A percentile compares a stretch with the other conserved stretches of the same genome.
phyloP scores from a whole-genome alignment of 2,888 invertebrate species.

The Agrotis exclamationis region DNA sequence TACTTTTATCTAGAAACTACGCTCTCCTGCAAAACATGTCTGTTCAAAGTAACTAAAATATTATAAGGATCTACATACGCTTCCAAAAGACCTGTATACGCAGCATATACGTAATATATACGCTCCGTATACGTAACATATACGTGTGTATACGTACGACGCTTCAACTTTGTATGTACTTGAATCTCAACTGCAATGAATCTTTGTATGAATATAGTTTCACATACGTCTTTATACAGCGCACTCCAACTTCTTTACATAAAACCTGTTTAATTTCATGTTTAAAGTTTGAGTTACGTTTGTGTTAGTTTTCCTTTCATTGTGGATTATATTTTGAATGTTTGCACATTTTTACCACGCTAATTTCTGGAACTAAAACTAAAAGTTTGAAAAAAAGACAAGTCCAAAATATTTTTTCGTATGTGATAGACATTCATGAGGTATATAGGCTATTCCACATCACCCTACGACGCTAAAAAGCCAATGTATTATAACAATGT shows the following conservation, averaged over 20 bases:
- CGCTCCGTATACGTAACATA: background rate
- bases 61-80: constrained; percentile 21
- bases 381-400: too few species aligned
- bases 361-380: too few species aligned
- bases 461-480: too few species aligned
- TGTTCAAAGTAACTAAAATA: constrained; percentile 34
- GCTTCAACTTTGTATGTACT: constrained; percentile 39
- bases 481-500: too few species aligned
- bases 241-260: constrained; percentile 20
- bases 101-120: constrained; percentile 2
- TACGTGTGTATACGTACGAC: constrained; percentile 9
- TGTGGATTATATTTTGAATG: background rate
- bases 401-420: too few species aligned
- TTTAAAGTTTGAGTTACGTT: constrained; percentile 38
- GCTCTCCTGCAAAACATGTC: constrained; percentile 13
- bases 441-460: too few species aligned
- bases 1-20: constrained; percentile 24
- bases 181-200: constrained; percentile 38
- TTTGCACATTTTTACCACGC: too few species aligned
- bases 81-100: background rate
- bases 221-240: constrained; percentile 29
- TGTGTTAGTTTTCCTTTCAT: constrained; percentile 22
- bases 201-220: constrained; percentile 45
- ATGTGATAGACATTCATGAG: too few species aligned
- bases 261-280: constrained; percentile 42